Evolutionary conservation across 2,797 vertebrate genomes (phyloP).

Genomic region (Falco cherrug): DNA sequence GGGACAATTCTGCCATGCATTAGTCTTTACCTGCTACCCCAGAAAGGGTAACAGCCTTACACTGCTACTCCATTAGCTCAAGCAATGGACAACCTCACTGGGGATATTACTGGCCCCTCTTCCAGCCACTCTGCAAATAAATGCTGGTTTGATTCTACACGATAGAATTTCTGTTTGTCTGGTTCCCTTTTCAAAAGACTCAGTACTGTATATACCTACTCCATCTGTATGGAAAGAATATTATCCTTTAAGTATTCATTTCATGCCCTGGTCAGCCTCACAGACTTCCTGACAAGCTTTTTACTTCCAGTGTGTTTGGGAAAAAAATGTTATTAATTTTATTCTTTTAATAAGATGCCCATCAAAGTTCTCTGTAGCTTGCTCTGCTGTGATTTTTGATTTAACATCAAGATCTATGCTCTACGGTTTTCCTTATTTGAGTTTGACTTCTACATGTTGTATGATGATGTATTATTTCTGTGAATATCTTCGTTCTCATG

Average conservation of each 20-base stretch:
- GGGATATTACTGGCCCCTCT: neutral
- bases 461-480: neutral
- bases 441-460: neutral
- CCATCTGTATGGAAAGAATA: neutral
- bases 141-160: neutral
- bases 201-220: neutral
- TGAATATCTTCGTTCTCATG: neutral
- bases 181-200: neutral
- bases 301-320: neutral
- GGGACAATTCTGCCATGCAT: neutral
- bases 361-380: neutral
- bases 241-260: neutral
- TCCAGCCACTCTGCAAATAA: neutral
- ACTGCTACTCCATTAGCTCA: neutral
- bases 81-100: neutral
- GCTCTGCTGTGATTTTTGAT: neutral
- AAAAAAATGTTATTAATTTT: neutral
- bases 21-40: neutral
- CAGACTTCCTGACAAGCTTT: neutral
- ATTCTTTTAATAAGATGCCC: neutral
- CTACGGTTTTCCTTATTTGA: neutral
- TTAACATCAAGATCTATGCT: neutral
- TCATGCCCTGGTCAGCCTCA: neutral
- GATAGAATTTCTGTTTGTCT: neutral
- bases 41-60: neutral